Evolutionary conservation across 2,888 invertebrate species (phyloP).

Genomic region (Troides aeacus): DNA sequence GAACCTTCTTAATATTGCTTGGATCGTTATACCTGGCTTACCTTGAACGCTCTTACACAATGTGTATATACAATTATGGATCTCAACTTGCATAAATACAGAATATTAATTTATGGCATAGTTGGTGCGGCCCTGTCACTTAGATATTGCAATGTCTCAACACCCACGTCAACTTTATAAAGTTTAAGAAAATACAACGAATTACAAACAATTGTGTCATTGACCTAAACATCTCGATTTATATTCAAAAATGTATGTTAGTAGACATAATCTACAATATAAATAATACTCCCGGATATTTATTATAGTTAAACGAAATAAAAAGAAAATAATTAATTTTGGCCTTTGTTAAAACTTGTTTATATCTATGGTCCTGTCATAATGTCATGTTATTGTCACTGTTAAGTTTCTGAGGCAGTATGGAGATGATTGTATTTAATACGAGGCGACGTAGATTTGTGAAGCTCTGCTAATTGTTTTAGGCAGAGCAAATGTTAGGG

Average conservation of each 20-base stretch:
- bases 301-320: too few species aligned
- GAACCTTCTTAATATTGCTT: conserved; percentile 63
- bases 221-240: conserved; percentile 5
- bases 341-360: too few species aligned
- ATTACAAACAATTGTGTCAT: conserved; percentile 18
- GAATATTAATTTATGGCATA: conserved; percentile 56
- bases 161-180: conserved; percentile 28
- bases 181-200: conserved; percentile 25
- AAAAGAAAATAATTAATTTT: too few species aligned
- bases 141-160: conserved; percentile 30
- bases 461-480: conserved; percentile 69
- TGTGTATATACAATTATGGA: conserved; percentile 60
- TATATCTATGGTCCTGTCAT: neutral
- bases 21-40: conserved; percentile 64
- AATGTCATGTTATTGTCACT: neutral
- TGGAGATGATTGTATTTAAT: conserved; percentile 4
- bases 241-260: neutral
- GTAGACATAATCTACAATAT: neutral
- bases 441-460: conserved; percentile 30
- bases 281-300: neutral
- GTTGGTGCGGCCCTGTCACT: conserved; percentile 34
- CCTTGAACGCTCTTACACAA: conserved; percentile 70
- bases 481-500: conserved; percentile 72
- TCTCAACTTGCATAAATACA: conserved; percentile 50
- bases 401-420: neutral